Base-by-base conservation (phyloP, 2,888 invertebrate species). In the Scaptomyza reducta region DNA sequence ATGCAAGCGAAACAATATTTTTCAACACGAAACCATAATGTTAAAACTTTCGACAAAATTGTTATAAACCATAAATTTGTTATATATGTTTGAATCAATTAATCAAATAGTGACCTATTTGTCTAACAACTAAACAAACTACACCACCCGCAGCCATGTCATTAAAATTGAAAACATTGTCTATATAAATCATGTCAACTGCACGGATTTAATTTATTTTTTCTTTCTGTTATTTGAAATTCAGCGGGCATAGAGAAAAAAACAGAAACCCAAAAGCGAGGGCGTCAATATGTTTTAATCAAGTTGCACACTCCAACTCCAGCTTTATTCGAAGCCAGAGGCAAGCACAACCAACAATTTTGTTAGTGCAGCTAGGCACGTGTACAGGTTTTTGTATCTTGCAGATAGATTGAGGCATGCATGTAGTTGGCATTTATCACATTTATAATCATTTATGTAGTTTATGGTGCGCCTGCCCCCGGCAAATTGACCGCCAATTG, bases 151-250 rank as follows among this genome's bases (percentile, higher is more conserved):
- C 59, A 64, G 45, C 35, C 38, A 53, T 40, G 7, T 35, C 46
- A 46, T 14, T 45, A 10, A 50, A 66, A 38, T 22, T 44, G 29
- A 45, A 70, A 58, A 78, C 69, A 65, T 67, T 47, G 67, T 54
- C 53, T 64, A 47, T 61, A 85, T 79, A 82, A 77, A 82, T 80
- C 79, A 86, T 64, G 70, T 65, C 66, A 56, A 66, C 18, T 66
- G 42, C 16, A 49, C 33, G 41, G 47, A 62, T 76, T 16, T 16
- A 4, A 9, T 16, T 16, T 40, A 9, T 3, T 10, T 40, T 0
- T 31, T 27, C 7, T 27, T 27, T 27, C 9, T 5, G 6, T 22
- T 22, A 22, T 2, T 22, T 22, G 6, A 29, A 60, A 64, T 53
- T 55, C 35, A 44, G 47, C 70, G 45, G 59, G 70, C 46, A 27